These are phyloP conservation scores for Anolis sagrei DNA, from an alignment of 2,113 vertebrate genomes.

Conservation along the genomic window DNA sequence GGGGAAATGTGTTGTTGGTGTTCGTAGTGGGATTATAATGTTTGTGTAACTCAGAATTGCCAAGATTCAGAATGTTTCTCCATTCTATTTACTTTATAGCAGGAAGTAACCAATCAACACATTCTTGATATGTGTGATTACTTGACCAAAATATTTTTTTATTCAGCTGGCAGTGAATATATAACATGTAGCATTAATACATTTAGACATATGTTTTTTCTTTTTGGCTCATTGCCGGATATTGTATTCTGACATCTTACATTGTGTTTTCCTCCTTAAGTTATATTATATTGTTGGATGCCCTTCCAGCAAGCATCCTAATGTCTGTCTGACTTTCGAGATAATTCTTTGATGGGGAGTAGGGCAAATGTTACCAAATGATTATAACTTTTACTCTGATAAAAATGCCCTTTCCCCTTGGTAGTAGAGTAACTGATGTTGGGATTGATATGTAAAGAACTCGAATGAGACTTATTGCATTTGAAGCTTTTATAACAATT, in stretches of 20 bases:
- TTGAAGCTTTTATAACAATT: slow-evolving; percentile 3
- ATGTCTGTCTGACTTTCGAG: neutral
- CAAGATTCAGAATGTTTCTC: neutral
- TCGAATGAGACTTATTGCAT: neutral
- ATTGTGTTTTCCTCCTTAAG: neutral
- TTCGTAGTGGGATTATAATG: neutral
- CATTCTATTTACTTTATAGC: neutral
- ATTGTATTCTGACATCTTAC: neutral
- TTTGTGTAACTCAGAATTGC: neutral
- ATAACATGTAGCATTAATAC: neutral
- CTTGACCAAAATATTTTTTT: neutral
- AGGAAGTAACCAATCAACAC: neutral
- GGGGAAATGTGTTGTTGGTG: neutral
- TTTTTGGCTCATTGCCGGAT: neutral
- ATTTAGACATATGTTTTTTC: neutral
- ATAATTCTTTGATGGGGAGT: neutral
- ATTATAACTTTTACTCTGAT: neutral
- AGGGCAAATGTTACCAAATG: neutral
- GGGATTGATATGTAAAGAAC: neutral
- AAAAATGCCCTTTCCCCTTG: neutral
- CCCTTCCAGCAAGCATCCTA: neutral
- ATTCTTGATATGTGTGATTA: neutral
- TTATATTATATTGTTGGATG: neutral
- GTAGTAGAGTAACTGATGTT: neutral
- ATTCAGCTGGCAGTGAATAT: neutral